Evolutionary conservation across 2,797 vertebrate species (phyloP).

Genomic region (Falco columbarius): DNA sequence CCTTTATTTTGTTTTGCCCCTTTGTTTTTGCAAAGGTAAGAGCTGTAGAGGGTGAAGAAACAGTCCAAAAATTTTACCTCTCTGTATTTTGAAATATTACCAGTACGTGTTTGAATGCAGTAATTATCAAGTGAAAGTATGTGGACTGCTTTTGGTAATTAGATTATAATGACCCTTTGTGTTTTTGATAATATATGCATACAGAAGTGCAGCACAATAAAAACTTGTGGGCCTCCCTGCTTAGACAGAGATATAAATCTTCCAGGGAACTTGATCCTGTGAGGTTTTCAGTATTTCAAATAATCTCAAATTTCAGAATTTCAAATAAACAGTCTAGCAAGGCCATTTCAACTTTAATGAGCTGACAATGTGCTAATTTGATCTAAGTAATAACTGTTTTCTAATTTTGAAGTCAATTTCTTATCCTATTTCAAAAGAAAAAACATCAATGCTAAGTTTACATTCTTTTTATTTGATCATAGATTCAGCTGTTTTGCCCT

Average conservation of each 20-base stretch:
- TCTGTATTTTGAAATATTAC: background rate
- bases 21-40: background rate
- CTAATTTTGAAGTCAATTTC: background rate
- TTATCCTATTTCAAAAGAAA: background rate
- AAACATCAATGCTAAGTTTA: background rate
- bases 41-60: background rate
- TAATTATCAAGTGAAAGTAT: background rate
- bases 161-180: background rate
- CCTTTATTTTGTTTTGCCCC: background rate
- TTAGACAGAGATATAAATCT: background rate
- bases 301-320: background rate
- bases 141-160: background rate
- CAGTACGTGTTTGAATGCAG: background rate
- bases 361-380: background rate
- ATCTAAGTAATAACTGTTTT: background rate
- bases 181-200: background rate
- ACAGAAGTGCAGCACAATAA: background rate
- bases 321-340: background rate
- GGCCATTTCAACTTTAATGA: background rate
- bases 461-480: background rate
- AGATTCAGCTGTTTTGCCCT: background rate
- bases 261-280: background rate
- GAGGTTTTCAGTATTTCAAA: background rate
- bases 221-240: background rate
- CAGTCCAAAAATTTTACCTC: background rate